A percentile compares a stretch with the other conserved stretches of the same genome.
Conservation (phyloP, 2,113 vertebrate species). For the Leptosomus discolor region DNA sequence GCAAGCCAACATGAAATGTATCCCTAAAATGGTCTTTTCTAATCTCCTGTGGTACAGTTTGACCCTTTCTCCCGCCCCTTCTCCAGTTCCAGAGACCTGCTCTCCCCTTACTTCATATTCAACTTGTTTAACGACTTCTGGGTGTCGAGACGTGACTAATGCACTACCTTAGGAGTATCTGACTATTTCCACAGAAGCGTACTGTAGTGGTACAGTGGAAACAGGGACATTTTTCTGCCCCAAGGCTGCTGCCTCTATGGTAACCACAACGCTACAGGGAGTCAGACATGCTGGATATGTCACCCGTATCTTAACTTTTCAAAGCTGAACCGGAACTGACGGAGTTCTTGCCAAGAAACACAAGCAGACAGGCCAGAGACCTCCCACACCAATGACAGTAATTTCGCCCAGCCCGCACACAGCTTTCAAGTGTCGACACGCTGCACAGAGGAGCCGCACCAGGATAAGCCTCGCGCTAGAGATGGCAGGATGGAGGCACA, state of each 20-base stretch:
- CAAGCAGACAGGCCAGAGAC: background rate
- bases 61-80: background rate
- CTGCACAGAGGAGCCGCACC: background rate
- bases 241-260: background rate
- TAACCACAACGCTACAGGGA: background rate
- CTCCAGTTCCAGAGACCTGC: background rate
- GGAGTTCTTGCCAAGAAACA: background rate
- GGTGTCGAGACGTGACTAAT: rapidly evolving
- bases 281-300: background rate
- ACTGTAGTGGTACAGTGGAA: rapidly evolving
- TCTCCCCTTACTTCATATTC: background rate
- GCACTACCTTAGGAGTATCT: background rate
- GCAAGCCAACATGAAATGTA: background rate
- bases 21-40: background rate
- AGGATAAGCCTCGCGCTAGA: background rate
- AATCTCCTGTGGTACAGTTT: background rate
- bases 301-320: background rate
- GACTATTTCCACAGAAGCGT: background rate
- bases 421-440: background rate
- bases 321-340: background rate
- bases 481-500: background rate
- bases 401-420: background rate
- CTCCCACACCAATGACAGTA: rapidly evolving
- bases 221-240: background rate
- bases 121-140: background rate